Conservation (phyloP, 2,888 invertebrate genomes). For the Sphaeridia pumilis region DNA sequence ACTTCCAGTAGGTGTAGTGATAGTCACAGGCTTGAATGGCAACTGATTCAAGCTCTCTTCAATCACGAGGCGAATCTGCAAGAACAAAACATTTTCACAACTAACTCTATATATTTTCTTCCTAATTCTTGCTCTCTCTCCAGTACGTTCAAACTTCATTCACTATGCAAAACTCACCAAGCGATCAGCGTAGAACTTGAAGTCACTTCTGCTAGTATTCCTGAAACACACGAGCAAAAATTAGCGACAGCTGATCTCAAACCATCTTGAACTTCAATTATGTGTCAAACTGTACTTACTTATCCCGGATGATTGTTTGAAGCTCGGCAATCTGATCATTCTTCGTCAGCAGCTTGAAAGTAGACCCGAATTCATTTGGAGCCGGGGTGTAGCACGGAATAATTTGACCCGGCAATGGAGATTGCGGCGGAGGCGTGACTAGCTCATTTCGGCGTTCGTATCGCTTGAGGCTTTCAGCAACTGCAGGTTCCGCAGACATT, state of each 20-base stretch:
- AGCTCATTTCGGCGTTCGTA: neutral
- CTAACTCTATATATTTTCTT: neutral
- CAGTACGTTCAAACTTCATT: neutral
- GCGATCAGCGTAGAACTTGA: constrained; percentile 97
- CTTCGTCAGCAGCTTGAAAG: constrained; percentile 57
- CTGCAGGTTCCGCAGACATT: too few relatives aligned
- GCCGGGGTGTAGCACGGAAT: constrained; percentile 6
- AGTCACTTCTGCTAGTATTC: constrained; percentile 83
- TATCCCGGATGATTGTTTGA: constrained; percentile 75
- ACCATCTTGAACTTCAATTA: too few relatives aligned
- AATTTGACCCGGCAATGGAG: constrained; percentile 10
- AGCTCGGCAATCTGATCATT: constrained; percentile 72
- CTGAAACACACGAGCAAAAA: constrained; percentile 47
- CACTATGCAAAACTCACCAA: constrained; percentile 46
- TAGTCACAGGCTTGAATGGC: constrained; percentile 80
- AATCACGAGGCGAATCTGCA: constrained; percentile 80
- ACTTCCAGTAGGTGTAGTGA: constrained; percentile 86
- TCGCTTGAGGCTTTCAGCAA: neutral
- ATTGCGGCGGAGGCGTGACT: constrained; percentile 9
- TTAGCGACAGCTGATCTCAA: neutral
- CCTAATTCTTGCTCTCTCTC: neutral
- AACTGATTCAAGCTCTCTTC: constrained; percentile 96
- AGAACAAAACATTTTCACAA: constrained; percentile 13
- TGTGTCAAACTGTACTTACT: constrained; percentile 46
- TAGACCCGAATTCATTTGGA: constrained; percentile 48